Conservation (phyloP, 2,113 vertebrate species). For the Lepidothrix coronata region DNA sequence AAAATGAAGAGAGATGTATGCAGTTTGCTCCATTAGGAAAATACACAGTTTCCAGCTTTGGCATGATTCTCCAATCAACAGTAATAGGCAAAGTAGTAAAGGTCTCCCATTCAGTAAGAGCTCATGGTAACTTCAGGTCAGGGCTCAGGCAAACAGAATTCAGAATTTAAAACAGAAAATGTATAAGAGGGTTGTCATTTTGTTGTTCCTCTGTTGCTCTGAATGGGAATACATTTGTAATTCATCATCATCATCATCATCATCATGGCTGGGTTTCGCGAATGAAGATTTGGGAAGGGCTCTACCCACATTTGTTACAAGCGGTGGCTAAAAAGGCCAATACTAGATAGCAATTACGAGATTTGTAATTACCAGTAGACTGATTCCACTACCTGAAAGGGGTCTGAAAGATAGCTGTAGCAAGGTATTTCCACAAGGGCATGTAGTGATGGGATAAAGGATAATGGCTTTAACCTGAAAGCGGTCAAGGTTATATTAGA, state of each 20-base stretch:
- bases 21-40: background rate
- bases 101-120: background rate
- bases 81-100: background rate
- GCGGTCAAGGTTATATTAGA: background rate
- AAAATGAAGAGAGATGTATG: background rate
- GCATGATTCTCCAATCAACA: background rate
- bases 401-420: background rate
- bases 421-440: background rate
- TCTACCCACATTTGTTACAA: too few species aligned
- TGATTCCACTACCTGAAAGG: background rate
- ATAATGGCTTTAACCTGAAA: background rate
- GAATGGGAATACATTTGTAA: background rate
- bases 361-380: background rate
- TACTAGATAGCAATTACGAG: too few species aligned
- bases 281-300: too few species aligned
- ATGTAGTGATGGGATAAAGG: background rate
- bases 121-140: background rate
- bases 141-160: background rate
- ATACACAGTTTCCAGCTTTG: background rate
- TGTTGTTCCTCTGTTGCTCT: background rate
- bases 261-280: too few species aligned
- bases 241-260: too few species aligned
- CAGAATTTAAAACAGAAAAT: background rate
- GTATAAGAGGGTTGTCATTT: background rate
- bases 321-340: too few species aligned